Conservation (phyloP, 2,797 vertebrate species). For the Australoheros facetus region DNA sequence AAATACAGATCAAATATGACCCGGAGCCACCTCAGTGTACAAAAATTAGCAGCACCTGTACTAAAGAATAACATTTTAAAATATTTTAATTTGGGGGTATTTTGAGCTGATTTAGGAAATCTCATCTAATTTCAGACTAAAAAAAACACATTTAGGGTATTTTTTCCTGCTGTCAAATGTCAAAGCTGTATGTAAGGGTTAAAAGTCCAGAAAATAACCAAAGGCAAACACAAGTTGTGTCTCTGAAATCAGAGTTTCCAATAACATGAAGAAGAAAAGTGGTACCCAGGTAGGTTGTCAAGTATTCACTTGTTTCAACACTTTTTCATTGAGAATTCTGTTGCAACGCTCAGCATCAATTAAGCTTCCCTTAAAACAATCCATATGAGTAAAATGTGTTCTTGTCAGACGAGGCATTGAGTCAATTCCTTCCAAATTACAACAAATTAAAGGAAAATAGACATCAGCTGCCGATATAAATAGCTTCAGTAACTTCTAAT, state of each 20-base stretch:
- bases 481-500: conserved; percentile 67
- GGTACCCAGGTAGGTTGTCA: conserved; percentile 25
- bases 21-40: too few relatives aligned
- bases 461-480: conserved; percentile 68
- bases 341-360: conserved; percentile 69
- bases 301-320: conserved; percentile 54
- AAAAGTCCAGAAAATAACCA: conserved; percentile 39
- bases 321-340: conserved; percentile 67
- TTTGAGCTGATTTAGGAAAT: too few relatives aligned
- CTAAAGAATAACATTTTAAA: too few relatives aligned
- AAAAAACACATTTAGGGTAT: not conserved
- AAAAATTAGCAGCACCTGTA: too few relatives aligned
- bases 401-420: conserved; percentile 67
- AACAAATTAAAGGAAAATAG: conserved; percentile 75
- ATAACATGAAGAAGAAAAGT: conserved; percentile 36
- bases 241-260: conserved; percentile 48
- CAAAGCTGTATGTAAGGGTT: fast-evolving
- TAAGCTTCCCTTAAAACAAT: conserved; percentile 71
- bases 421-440: conserved; percentile 76
- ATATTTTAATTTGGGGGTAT: too few relatives aligned
- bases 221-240: conserved; percentile 10
- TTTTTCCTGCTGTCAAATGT: not conserved
- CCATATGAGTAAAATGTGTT: conserved; percentile 73
- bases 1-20: too few relatives aligned
- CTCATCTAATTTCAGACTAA: too few relatives aligned